Evolutionary conservation across 2,113 vertebrate genomes (phyloP), one percentile per base, ranked within the genome.

Genomic region (Sceloporus undulatus): DNA sequence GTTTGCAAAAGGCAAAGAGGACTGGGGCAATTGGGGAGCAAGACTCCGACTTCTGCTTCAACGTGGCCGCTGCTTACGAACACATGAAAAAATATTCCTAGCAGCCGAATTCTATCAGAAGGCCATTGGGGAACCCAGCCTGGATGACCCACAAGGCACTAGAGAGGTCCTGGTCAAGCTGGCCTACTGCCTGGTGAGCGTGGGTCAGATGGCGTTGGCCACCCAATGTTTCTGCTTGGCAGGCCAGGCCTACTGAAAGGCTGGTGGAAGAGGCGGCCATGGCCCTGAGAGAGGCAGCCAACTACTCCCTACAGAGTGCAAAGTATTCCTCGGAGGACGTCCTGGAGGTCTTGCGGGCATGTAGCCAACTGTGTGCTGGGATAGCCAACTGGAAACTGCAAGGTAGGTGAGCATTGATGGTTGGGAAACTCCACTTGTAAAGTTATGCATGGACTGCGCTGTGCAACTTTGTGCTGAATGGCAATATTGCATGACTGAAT

Each of bases 71-170:
- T 11, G 68, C 59, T 73, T 88, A 92, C 5, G 14, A 85, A 27
- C 29, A 85, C 82, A 84, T 87, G 89, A 85, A 83, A 4, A 87
- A 91, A 16, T 74, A 85, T 27, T 71, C 80, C 91, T 93, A 93
- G 77, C 88, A 0, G 2, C 13, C 0, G 80, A 18, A 0, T 29
- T 80, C 80, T 91, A 93, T 75, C 4, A 85, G 91, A 94, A 23
- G 81, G 78, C 87, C 21, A 13, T 52, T n/a, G 83, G 6, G 73
- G 54, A 82, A 48, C 25, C 82, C 8, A 80, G 70, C 59, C 1
- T 1, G 16, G 75, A 4, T 2, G 29, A 91, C 68, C 62, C 77
- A 7, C 23, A 76, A 21, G 16, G 5, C 25, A 42, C 66, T 13
- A 77, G 85, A 34, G 86, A 94, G 9, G 79, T 16, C 40, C 40